phyloP scores from a whole-genome alignment of 2,888 invertebrate genomes.

The Aquatica leii region DNA sequence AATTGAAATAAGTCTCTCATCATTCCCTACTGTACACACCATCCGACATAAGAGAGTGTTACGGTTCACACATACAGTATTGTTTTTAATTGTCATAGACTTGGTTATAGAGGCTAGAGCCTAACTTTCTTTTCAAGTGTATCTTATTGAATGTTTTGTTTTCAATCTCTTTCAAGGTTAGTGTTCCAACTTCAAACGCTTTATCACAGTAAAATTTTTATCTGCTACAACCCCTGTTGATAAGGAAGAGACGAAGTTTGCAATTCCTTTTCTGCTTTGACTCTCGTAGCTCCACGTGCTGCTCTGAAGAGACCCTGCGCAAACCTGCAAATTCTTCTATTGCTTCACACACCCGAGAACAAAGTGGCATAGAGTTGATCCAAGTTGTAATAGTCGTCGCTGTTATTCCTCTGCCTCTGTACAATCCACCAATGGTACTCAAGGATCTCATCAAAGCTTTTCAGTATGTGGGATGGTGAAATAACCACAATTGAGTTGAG shows the following conservation, averaged over 20 bases:
- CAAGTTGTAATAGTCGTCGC: constrained; percentile 6
- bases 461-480: too few species aligned
- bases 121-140: constrained; percentile 1
- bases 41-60: constrained; percentile 3
- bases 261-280: too few species aligned
- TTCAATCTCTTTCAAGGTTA: constrained; percentile 6
- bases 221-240: constrained; percentile 24
- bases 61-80: constrained; percentile 11
- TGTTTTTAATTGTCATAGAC: constrained; percentile 3
- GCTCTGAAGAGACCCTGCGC: not conserved
- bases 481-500: too few species aligned
- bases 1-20: not conserved
- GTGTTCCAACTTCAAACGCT: not conserved
- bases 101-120: constrained; percentile 1
- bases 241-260: constrained; percentile 17
- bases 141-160: not conserved
- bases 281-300: constrained; percentile 39
- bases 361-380: constrained; percentile 12
- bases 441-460: too few species aligned
- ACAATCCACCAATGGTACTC: too few species aligned
- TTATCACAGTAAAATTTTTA: constrained; percentile 5
- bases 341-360: constrained; percentile 11
- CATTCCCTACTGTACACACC: constrained; percentile 7
- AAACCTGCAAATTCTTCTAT: constrained; percentile 43
- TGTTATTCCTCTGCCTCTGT: too few species aligned